Evolutionary conservation across 2,888 invertebrate species (phyloP).

Genomic region (Ormyrus rosae): DNA sequence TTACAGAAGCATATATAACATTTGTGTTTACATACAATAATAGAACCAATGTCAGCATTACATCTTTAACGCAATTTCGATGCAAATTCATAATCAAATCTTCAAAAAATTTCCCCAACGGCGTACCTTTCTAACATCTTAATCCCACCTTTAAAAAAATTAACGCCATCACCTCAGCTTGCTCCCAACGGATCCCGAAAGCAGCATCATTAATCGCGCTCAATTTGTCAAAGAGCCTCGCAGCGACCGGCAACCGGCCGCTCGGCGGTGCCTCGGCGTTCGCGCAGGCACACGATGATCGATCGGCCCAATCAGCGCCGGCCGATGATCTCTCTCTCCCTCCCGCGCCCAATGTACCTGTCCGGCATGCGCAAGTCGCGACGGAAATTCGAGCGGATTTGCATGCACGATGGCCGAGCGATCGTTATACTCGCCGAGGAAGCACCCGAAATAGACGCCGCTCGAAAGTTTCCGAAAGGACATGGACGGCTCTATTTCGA

Average conservation of each 20-base stretch:
- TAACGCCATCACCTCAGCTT: too few species aligned
- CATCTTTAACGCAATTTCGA: too few species aligned
- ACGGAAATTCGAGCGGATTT: slow-evolving; percentile 70
- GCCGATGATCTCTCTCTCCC: slow-evolving; percentile 61
- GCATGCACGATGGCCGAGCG: slow-evolving; percentile 65
- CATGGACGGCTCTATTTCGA: too few species aligned
- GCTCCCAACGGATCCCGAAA: too few species aligned
- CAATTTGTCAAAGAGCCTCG: slow-evolving; percentile 12
- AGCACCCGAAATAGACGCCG: slow-evolving; percentile 62
- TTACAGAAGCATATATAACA: too few species aligned
- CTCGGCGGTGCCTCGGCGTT: slow-evolving; percentile 4
- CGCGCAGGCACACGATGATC: slow-evolving; percentile 61
- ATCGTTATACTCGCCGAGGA: slow-evolving; percentile 56
- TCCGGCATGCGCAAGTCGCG: slow-evolving; percentile 28
- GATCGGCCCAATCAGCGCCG: slow-evolving; percentile 42
- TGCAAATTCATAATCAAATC: too few species aligned
- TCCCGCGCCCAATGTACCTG: not conserved
- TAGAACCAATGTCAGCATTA: too few species aligned
- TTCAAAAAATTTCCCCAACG: too few species aligned
- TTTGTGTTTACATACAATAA: too few species aligned
- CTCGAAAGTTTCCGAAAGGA: slow-evolving; percentile 35
- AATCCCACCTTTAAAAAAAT: too few species aligned
- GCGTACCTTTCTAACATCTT: too few species aligned
- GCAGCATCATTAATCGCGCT: not conserved
- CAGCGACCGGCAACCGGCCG: not conserved